Percentiles rank a stretch among this genome's conserved stretches.
Evolutionary conservation across 2,888 invertebrate genomes (phyloP).

Genomic region (Pandemis heparana): DNA sequence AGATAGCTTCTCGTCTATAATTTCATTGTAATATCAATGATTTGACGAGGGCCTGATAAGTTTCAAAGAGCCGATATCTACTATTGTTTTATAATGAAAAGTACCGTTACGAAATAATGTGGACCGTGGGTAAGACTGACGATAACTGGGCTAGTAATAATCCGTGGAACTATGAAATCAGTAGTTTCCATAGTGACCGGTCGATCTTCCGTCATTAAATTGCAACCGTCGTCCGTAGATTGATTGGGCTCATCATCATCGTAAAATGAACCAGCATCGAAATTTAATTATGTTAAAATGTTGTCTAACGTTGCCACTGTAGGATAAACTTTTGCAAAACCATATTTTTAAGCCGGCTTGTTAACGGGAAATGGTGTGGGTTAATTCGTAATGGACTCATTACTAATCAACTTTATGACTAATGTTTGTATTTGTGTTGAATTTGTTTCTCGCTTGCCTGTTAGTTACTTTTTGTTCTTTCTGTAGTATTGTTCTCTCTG

Average conservation of each 20-base stretch:
- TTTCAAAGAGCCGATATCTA: constrained; percentile 32
- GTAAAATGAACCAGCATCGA: background rate
- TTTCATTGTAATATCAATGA: constrained; percentile 33
- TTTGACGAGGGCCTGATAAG: constrained; percentile 35
- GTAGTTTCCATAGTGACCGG: constrained; percentile 32
- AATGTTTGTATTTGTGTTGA: constrained; percentile 47
- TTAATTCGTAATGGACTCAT: constrained; percentile 14
- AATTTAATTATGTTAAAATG: background rate
- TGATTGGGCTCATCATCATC: too few relatives aligned
- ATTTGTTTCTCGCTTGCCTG: constrained; percentile 41
- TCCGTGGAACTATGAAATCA: constrained; percentile 37
- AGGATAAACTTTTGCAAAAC: background rate
- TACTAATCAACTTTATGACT: constrained; percentile 47
- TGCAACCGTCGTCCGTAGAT: constrained; percentile 6
- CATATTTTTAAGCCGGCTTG: constrained; percentile 18
- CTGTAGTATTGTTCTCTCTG: constrained; percentile 63
- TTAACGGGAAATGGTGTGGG: constrained; percentile 21
- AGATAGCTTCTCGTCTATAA: constrained; percentile 8
- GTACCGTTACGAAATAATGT: constrained; percentile 39
- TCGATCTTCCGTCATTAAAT: constrained; percentile 20
- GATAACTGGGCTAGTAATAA: constrained; percentile 34
- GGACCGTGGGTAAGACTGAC: constrained; percentile 39
- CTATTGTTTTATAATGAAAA: constrained; percentile 39
- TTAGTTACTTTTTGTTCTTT: constrained; percentile 46
- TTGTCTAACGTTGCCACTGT: background rate